A percentile compares a stretch with the other conserved stretches of the same genome.
These are phyloP conservation scores for cat (Felis catus) DNA, from an alignment of 2,113 vertebrate species.

Conservation along the genomic window DNA sequence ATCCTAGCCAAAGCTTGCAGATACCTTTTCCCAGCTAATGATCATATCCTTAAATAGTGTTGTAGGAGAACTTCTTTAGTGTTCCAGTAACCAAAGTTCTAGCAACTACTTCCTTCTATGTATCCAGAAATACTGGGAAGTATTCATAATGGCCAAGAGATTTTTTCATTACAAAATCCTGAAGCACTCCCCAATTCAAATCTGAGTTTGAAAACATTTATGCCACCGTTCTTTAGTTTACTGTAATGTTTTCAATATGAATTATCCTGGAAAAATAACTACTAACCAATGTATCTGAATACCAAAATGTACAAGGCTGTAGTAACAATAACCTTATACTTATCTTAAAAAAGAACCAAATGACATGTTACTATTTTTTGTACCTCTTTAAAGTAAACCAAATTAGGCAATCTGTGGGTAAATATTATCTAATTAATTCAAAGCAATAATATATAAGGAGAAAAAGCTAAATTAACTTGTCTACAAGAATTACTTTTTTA, in stretches of 20 bases:
- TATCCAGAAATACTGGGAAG: not conserved
- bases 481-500: constrained; percentile 3
- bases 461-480: not conserved
- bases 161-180: constrained; percentile 2
- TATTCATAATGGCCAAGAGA: not conserved
- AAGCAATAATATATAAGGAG: not conserved
- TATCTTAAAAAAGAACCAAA: not conserved
- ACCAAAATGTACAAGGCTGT: not conserved
- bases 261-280: not conserved
- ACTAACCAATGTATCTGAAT: not conserved
- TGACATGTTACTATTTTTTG: not conserved
- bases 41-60: not conserved
- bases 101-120: not conserved
- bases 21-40: not conserved
- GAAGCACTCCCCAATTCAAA: not conserved
- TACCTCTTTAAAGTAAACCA: not conserved
- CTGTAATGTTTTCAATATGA: not conserved
- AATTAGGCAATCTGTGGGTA: not conserved
- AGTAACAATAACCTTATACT: not conserved
- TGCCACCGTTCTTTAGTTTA: not conserved
- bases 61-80: not conserved
- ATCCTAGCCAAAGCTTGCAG: not conserved
- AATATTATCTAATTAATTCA: not conserved
- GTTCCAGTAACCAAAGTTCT: not conserved
- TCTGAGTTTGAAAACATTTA: constrained; percentile 18